phyloP scores from a whole-genome alignment of 2,888 invertebrate genomes.

The Melipona bicolor region DNA sequence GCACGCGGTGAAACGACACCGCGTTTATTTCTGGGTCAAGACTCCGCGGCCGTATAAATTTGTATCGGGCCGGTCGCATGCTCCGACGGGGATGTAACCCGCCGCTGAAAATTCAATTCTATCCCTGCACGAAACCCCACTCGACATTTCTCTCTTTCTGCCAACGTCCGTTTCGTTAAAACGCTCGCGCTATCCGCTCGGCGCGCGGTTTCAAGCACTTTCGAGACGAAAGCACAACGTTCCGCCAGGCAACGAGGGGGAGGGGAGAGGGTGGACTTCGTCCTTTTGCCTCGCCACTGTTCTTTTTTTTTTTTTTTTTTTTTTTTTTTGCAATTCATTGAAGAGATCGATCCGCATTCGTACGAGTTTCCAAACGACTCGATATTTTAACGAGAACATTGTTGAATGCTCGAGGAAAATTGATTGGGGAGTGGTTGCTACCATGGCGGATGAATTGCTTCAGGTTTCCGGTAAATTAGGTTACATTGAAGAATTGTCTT shows the following conservation, averaged over 20 bases:
- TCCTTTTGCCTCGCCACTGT: neutral
- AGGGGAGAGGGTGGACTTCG: neutral
- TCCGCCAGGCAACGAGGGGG: neutral
- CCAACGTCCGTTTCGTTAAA: constrained; percentile 35
- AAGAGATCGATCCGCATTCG: neutral
- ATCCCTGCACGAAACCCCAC: constrained; percentile 23
- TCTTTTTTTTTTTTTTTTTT: neutral
- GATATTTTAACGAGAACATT: neutral
- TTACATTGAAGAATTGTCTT: neutral
- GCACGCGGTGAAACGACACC: neutral
- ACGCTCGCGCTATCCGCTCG: neutral
- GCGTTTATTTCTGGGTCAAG: constrained; percentile 38
- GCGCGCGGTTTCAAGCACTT: neutral
- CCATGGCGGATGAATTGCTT: neutral
- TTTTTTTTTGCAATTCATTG: constrained; percentile 8
- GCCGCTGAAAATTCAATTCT: constrained; percentile 40
- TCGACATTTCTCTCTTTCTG: constrained; percentile 4
- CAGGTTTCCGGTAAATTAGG: no score
- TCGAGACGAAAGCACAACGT: constrained; percentile 3
- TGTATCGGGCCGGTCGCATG: constrained; percentile 36
- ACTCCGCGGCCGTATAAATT: constrained; percentile 28
- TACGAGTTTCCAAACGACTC: neutral
- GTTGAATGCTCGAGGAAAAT: no score
- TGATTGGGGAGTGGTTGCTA: neutral
- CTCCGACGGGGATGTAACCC: constrained; percentile 20